Evolutionary conservation across 37 sponge, comb jelly and placozoan species (phyloP), one percentile per base, ranked within the genome.

Genomic region (Axinella damicornis): DNA sequence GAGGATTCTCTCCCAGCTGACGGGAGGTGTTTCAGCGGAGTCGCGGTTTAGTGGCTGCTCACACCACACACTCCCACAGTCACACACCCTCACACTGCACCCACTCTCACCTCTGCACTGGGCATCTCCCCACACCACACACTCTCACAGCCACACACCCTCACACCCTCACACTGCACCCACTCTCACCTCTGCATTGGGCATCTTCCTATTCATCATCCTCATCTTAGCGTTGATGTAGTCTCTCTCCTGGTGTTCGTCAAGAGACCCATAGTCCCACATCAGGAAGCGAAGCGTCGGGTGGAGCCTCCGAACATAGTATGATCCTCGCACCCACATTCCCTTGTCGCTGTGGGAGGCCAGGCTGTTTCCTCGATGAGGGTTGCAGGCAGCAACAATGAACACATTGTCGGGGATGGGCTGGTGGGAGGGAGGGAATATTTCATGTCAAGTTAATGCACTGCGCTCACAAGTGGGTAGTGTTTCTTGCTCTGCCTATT

Each of bases 211-310:
- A 66, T 85, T 81, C 27, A 89, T 22, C 89, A 95, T 89, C 39
- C 71, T 71, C 85, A 95, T 85, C 71, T 92, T 95, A 37, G 85
- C 66, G 11, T 86, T 69, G 78, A 97, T 92, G 79, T 97, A 97
- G 39, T 89, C 94, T 18, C 86, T 66, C 71, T 97, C 97, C 76
- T 97, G 97, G 66, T 88, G 25, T 33, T 89, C 78, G 54, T 92
- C 82, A 39, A 97, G 85, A 24, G 97, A 89, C 0, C 97, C 97
- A 66, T 97, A 97, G 68, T 94, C 88, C 97, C 97, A 97, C 41
- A 86, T 89, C 11, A 97, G 90, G 69, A 69, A 92, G 53, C 67
- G 53, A 30, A 97, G 86, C 9, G 97, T 91, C 2, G 94, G 97
- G 76, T 94, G 97, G 17, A 97, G 75, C 30, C 63, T 55, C 0